phyloP scores from a whole-genome alignment of 2,113 vertebrate species.

The Taxidea taxus region DNA sequence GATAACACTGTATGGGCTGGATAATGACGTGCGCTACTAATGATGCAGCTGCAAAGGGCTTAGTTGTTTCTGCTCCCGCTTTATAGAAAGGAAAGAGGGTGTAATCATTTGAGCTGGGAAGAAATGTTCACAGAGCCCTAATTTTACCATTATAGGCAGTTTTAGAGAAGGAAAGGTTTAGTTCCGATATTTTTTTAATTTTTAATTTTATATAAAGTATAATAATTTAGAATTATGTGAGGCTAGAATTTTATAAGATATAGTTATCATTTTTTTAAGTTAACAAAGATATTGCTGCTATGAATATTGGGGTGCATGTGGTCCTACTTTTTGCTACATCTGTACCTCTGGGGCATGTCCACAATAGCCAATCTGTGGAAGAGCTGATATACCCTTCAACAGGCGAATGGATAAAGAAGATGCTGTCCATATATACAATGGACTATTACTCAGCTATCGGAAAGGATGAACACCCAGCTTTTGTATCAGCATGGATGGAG shows the following conservation, averaged over 20 bases:
- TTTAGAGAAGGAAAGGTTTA: background rate
- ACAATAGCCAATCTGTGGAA: no score
- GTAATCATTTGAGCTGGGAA: background rate
- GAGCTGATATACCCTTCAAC: no score
- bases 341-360: no score
- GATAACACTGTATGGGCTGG: background rate
- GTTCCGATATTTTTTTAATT: background rate
- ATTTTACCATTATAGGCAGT: background rate
- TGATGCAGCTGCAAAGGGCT: background rate
- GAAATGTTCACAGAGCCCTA: background rate
- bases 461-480: no score
- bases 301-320: no score
- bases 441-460: no score
- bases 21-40: background rate
- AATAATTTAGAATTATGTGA: background rate
- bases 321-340: no score
- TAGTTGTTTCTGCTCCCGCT: background rate
- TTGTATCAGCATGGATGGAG: no score
- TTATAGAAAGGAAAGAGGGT: background rate
- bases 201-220: background rate
- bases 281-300: background rate
- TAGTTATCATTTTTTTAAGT: background rate
- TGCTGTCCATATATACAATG: no score
- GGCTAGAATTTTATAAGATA: background rate
- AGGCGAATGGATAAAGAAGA: no score